Evolutionary conservation across 2,113 vertebrate genomes (phyloP).

Genomic region (Eclectus roratus): DNA sequence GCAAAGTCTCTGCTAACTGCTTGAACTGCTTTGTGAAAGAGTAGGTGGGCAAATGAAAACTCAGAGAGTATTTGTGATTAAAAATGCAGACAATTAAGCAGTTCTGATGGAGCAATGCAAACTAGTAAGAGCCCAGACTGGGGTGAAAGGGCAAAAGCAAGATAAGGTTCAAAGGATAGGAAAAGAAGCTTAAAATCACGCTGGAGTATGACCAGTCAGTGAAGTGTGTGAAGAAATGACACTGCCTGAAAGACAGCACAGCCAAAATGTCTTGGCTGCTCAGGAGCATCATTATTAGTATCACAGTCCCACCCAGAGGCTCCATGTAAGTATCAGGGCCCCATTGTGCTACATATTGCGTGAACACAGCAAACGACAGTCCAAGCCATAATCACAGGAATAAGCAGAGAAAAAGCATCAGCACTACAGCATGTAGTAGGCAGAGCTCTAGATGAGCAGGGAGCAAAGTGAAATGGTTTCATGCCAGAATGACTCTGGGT

Average conservation of each 20-base stretch:
- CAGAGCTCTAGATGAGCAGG: not conserved
- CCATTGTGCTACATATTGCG: not conserved
- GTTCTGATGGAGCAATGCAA: not conserved
- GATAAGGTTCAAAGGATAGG: not conserved
- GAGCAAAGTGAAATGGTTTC: conserved; percentile 18
- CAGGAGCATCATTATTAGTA: not conserved
- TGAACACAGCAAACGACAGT: not conserved
- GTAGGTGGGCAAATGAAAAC: not conserved
- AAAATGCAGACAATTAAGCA: not conserved
- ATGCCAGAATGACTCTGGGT: not conserved
- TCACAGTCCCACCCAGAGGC: not conserved
- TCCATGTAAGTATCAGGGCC: not conserved
- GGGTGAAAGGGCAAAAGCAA: not conserved
- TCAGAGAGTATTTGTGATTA: not conserved
- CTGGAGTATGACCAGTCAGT: not conserved
- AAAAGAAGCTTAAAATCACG: not conserved
- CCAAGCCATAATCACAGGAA: not conserved
- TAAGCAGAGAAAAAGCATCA: not conserved
- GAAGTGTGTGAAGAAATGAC: not conserved
- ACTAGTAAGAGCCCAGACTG: not conserved
- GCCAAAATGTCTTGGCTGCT: not conserved
- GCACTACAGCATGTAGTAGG: not conserved
- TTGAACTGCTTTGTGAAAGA: not conserved
- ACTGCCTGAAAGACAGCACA: not conserved
- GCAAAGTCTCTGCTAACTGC: not conserved